phyloP scores from a whole-genome alignment of 2,797 vertebrate species.

The Saxicola maurus region DNA sequence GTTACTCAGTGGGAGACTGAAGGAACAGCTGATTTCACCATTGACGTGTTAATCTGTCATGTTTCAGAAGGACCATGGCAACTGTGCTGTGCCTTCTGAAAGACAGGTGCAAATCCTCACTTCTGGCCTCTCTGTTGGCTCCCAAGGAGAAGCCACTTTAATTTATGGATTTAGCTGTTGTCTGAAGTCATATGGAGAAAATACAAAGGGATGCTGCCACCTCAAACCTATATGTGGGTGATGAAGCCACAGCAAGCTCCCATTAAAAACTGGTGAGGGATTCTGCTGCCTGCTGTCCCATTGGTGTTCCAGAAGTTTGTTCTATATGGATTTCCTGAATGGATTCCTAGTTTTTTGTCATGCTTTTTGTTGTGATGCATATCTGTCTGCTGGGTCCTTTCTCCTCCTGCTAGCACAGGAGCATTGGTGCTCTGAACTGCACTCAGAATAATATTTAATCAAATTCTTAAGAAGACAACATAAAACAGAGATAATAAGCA shows the following conservation, averaged over 20 bases:
- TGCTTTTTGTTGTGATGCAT: neutral
- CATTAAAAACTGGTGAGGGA: neutral
- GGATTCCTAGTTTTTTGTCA: neutral
- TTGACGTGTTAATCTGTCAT: rapidly evolving
- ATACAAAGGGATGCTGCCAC: neutral
- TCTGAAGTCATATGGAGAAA: neutral
- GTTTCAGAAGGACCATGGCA: neutral
- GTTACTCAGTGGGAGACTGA: neutral
- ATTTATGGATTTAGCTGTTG: neutral
- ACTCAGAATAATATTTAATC: neutral
- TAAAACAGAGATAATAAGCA: neutral
- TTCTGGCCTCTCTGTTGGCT: neutral
- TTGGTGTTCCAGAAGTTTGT: neutral
- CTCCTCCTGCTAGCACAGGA: neutral
- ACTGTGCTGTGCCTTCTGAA: neutral
- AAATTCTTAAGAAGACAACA: neutral
- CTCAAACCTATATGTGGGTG: neutral
- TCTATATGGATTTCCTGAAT: neutral
- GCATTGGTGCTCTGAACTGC: neutral
- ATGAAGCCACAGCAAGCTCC: neutral
- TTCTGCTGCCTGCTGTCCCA: neutral
- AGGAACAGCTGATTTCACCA: neutral
- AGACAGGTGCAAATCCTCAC: neutral
- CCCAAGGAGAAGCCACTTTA: neutral
- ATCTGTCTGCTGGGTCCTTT: neutral